phyloP scores from a whole-genome alignment of 2,888 invertebrate species.

The Arrhopalites spinosus region DNA sequence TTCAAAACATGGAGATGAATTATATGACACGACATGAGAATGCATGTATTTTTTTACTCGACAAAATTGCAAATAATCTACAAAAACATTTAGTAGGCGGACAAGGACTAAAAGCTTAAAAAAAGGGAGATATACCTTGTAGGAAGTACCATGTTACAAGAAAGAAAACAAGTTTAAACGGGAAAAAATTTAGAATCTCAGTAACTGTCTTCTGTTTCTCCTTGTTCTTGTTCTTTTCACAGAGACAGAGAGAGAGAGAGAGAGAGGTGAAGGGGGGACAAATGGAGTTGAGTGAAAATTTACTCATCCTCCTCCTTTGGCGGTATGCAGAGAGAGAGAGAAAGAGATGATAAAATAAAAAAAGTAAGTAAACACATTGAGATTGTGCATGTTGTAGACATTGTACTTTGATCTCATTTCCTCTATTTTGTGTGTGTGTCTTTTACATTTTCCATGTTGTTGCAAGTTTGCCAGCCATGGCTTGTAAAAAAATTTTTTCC shows the following conservation, averaged over 20 bases:
- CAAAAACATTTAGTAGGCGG: slow-evolving; percentile 5
- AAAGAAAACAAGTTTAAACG: too few relatives aligned
- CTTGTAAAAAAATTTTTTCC: slow-evolving; percentile 12
- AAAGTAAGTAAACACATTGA: slow-evolving; percentile 16
- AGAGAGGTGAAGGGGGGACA: slow-evolving; percentile 14
- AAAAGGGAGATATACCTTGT: background rate
- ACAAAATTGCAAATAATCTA: slow-evolving; percentile 6
- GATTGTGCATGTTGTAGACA: slow-evolving; percentile 5
- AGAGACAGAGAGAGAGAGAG: too few relatives aligned
- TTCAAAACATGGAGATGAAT: too few relatives aligned
- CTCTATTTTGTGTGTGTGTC: background rate
- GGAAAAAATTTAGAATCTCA: background rate
- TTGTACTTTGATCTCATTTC: slow-evolving; percentile 2
- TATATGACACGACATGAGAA: slow-evolving; percentile 16
- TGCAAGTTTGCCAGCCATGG: background rate
- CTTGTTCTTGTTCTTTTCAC: background rate
- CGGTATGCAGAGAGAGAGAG: slow-evolving; percentile 1
- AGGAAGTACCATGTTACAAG: slow-evolving; percentile 11
- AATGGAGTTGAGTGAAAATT: slow-evolving; percentile 17
- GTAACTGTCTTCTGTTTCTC: slow-evolving; percentile 28
- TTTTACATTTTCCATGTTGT: background rate
- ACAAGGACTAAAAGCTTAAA: slow-evolving; percentile 3
- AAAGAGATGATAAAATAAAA: slow-evolving; percentile 17
- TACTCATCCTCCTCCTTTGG: slow-evolving; percentile 11
- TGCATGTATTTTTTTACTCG: background rate